phyloP scores from a whole-genome alignment of 2,113 vertebrate species.

The Odobenus rosmarus region DNA sequence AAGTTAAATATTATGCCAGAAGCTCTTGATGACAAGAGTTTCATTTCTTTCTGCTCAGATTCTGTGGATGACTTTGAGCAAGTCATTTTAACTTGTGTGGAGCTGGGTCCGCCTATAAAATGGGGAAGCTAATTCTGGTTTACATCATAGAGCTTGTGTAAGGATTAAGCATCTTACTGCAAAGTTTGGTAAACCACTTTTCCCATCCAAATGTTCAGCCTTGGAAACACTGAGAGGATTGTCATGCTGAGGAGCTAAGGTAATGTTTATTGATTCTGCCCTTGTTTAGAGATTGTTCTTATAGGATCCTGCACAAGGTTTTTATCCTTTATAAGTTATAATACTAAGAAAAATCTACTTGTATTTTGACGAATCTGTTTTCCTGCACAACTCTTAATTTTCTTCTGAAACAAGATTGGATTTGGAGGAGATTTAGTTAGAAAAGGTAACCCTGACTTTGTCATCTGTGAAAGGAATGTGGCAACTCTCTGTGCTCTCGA shows the following conservation, averaged over 20 bases:
- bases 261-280: background rate
- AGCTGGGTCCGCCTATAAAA: background rate
- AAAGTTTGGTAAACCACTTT: background rate
- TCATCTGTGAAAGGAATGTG: background rate
- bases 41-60: background rate
- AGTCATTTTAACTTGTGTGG: background rate
- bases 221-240: background rate
- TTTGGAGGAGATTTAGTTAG: background rate
- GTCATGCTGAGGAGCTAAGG: background rate
- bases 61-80: slow-evolving; percentile 46
- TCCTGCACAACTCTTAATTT: background rate
- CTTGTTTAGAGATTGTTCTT: background rate
- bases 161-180: background rate
- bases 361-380: background rate
- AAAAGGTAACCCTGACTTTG: background rate
- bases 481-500: background rate
- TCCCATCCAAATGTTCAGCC: background rate
- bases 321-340: background rate
- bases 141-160: background rate
- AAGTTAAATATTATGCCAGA: slow-evolving; percentile 36
- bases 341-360: background rate
- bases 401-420: background rate
- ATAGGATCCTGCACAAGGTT: background rate
- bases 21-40: background rate
- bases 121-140: background rate